phyloP scores from a whole-genome alignment of 2,797 vertebrate genomes.

The Jordanella pulchra region DNA sequence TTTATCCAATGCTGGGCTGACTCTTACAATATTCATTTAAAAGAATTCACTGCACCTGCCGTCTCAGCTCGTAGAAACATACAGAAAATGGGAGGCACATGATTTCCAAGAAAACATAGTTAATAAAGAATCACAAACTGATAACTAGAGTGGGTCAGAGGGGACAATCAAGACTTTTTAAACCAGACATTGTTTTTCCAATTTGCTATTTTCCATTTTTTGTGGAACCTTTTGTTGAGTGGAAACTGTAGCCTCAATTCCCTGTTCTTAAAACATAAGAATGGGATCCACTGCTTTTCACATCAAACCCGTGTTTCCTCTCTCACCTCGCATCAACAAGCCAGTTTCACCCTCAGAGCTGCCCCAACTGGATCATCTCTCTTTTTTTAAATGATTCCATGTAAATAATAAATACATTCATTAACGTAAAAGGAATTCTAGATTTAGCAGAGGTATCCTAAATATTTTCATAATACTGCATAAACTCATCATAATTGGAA shows the following conservation, averaged over 20 bases:
- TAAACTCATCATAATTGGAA: neutral
- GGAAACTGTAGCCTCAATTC: neutral
- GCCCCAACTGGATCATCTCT: neutral
- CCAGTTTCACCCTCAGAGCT: neutral
- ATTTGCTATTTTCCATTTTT: neutral
- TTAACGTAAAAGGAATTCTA: neutral
- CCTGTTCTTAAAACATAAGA: neutral
- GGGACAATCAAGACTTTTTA: neutral
- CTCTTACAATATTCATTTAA: neutral
- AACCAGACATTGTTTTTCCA: neutral
- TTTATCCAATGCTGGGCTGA: neutral
- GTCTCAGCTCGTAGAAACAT: neutral
- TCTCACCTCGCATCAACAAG: neutral
- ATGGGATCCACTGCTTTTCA: neutral
- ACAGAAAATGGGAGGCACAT: neutral
- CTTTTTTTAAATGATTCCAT: neutral
- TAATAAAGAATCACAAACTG: neutral
- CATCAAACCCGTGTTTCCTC: neutral
- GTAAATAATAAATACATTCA: no score
- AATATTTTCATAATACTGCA: neutral
- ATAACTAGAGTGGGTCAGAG: neutral
- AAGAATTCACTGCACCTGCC: neutral
- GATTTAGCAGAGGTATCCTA: neutral
- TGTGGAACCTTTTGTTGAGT: neutral
- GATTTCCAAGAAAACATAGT: neutral